A percentile compares a stretch with the other conserved stretches of the same genome.
phyloP scores from a whole-genome alignment of 1,140 invertebrate species.

The Dryas iulia region DNA sequence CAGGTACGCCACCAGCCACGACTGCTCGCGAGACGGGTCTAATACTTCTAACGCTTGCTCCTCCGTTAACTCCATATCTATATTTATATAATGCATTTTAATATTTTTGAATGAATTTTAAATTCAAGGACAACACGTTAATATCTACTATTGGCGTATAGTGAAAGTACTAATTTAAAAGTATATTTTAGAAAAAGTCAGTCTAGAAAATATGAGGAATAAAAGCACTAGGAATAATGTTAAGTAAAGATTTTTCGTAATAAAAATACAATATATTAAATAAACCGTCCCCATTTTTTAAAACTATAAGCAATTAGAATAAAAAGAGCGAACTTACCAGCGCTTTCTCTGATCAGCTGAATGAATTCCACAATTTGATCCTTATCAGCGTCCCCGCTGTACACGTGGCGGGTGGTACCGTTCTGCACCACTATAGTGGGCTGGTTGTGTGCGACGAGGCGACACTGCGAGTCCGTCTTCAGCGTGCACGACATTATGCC shows the following conservation, averaged over 20 bases:
- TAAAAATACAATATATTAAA: too few species aligned
- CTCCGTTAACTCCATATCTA: constrained; percentile 55
- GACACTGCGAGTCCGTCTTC: constrained; percentile 47
- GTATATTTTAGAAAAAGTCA: too few species aligned
- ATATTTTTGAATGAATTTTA: too few species aligned
- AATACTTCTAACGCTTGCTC: constrained; percentile 48
- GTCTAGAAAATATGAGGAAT: too few species aligned
- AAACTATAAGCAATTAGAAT: too few species aligned
- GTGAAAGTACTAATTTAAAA: too few species aligned
- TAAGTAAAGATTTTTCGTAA: too few species aligned
- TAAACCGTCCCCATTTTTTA: too few species aligned
- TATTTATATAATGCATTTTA: too few species aligned
- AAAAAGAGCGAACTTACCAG: constrained; percentile 37
- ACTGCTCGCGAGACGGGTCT: constrained; percentile 41
- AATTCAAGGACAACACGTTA: too few species aligned
- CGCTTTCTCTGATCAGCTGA: constrained; percentile 46
- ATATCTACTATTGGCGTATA: too few species aligned
- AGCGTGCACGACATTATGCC: constrained; percentile 60
- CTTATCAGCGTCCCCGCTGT: constrained; percentile 43
- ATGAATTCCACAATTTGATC: constrained; percentile 52
- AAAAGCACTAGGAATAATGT: too few species aligned
- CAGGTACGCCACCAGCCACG: constrained; percentile 57
- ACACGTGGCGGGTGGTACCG: constrained; percentile 35
- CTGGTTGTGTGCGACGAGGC: constrained; percentile 37
- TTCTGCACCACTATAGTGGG: constrained; percentile 47